Conservation (phyloP, 2,888 invertebrate genomes). For the Lordiphosa fenestrarum region DNA sequence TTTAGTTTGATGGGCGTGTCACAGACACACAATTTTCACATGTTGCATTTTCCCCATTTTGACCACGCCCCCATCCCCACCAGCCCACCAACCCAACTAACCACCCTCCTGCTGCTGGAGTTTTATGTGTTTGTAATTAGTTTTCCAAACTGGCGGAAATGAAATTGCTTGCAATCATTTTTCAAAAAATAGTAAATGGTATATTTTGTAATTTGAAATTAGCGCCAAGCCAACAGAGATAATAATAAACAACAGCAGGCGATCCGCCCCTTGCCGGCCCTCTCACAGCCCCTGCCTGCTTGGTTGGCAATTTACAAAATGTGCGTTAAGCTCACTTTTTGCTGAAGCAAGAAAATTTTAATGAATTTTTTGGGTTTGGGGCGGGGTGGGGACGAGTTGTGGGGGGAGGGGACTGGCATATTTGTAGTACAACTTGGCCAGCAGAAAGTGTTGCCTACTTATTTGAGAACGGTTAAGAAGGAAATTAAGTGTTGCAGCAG, state of each 20-base stretch:
- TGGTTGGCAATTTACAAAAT: conserved; percentile 60
- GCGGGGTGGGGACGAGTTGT: too few relatives aligned
- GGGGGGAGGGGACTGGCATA: too few relatives aligned
- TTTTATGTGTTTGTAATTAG: conserved; percentile 76
- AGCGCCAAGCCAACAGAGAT: conserved; percentile 53
- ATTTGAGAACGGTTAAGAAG: conserved; percentile 20
- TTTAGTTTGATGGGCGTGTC: conserved; percentile 73
- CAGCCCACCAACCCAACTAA: conserved; percentile 2
- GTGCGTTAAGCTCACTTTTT: conserved; percentile 58
- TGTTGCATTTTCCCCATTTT: conserved; percentile 49
- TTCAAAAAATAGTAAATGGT: conserved; percentile 76
- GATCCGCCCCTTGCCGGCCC: background rate
- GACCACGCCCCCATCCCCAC: conserved; percentile 14
- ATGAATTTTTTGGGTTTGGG: conserved; percentile 51
- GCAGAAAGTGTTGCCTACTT: conserved; percentile 50
- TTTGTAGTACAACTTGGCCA: conserved; percentile 26
- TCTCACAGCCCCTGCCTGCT: too few relatives aligned
- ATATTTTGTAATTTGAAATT: conserved; percentile 73
- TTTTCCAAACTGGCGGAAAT: conserved; percentile 69
- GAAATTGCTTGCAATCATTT: conserved; percentile 77
- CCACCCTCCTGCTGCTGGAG: conserved; percentile 43
- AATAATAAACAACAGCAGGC: conserved; percentile 70
- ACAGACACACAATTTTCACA: conserved; percentile 54
- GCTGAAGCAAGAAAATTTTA: conserved; percentile 37
- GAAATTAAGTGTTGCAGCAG: conserved; percentile 35